These are phyloP conservation scores for Temnothorax curvispinosus DNA, from an alignment of 1,140 invertebrate species.

Conservation along the genomic window DNA sequence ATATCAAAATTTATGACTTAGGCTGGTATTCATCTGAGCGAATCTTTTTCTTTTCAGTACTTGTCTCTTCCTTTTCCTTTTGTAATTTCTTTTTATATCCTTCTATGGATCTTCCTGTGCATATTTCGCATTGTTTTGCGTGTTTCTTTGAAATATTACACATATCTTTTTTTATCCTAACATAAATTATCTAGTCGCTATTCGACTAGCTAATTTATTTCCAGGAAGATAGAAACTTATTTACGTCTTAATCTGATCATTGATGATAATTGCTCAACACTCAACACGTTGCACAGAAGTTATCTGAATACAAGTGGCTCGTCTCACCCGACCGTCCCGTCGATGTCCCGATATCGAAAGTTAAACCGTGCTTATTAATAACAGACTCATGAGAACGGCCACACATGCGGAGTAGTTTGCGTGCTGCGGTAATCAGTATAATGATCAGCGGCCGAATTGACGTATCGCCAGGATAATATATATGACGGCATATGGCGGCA, in stretches of 20 bases:
- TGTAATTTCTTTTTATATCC: background rate
- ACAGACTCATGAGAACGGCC: conserved; percentile 74
- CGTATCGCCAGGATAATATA: conserved; percentile 81
- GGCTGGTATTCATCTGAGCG: conserved; percentile 61
- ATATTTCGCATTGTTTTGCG: background rate
- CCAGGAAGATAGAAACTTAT: background rate
- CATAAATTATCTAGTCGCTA: background rate
- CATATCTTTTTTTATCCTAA: background rate
- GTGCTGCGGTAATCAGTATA: conserved; percentile 79
- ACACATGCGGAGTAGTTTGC: conserved; percentile 72
- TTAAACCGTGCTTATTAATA: conserved; percentile 76
- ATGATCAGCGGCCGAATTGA: conserved; percentile 82
- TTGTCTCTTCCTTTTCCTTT: conserved; percentile 5
- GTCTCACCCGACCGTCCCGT: background rate
- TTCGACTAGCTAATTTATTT: background rate
- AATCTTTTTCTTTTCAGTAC: conserved; percentile 53
- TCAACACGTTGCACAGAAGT: background rate
- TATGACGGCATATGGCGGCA: conserved; percentile 78
- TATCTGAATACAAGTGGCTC: conserved; percentile 1
- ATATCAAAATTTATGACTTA: conserved; percentile 84
- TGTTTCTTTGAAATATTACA: background rate
- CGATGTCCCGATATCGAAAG: conserved; percentile 32
- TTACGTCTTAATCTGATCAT: background rate
- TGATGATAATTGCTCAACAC: too few relatives aligned
- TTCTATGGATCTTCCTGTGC: background rate